Percentiles rank a stretch among this genome's conserved stretches.
Evolutionary conservation across 2,888 invertebrate species (phyloP).

Genomic region (Watsonalla cultraria): DNA sequence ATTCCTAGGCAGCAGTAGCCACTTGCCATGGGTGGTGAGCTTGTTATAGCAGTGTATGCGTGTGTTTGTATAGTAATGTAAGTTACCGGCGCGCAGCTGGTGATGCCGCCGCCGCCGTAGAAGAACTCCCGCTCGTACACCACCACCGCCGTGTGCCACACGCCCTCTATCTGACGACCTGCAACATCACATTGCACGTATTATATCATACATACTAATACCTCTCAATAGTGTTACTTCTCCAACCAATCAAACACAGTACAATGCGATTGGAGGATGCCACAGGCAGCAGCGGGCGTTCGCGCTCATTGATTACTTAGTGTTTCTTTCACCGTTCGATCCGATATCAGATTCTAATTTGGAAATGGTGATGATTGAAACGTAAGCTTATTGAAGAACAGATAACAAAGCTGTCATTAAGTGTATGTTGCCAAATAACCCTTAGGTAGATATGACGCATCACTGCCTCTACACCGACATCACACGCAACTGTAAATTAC

Average conservation of each 20-base stretch:
- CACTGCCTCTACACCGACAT: neutral
- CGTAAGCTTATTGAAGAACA: no score
- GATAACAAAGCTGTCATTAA: no score
- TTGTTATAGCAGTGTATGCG: neutral
- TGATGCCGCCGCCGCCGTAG: conserved; percentile 90
- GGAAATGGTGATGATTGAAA: no score
- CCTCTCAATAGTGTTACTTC: neutral
- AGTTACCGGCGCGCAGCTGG: conserved; percentile 87
- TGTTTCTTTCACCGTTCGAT: no score
- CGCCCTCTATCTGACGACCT: conserved; percentile 92
- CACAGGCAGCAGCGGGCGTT: no score
- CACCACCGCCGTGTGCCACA: conserved; percentile 97
- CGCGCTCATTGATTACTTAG: no score
- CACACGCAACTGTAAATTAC: no score
- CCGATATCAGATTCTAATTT: no score
- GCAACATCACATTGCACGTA: conserved; percentile 17
- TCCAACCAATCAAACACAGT: conserved; percentile 5
- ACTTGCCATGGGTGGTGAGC: neutral
- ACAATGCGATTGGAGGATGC: no score
- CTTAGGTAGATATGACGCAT: neutral
- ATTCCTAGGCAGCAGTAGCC: neutral
- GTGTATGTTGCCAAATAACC: conserved; percentile 1
- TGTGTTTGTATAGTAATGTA: neutral
- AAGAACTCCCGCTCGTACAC: conserved; percentile 93
- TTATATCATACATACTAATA: conserved; percentile 1